These are phyloP conservation scores for Lontra canadensis DNA, from an alignment of 2,113 vertebrate species.

Conservation along the genomic window DNA sequence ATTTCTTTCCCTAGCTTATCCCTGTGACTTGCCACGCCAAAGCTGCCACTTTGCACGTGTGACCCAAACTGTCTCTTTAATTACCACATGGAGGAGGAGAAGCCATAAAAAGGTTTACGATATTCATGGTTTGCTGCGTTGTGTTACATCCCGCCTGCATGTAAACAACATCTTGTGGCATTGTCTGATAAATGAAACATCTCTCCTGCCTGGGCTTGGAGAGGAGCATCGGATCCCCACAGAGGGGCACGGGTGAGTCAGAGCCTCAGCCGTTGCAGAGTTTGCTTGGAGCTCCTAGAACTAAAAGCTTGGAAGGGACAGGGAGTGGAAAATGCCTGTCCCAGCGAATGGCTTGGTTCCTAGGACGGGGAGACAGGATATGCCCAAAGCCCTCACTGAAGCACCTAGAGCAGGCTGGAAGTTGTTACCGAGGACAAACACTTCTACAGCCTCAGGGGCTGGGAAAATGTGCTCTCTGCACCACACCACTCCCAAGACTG, in stretches of 20 bases:
- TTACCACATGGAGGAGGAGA: slow-evolving; percentile 38
- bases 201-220: slow-evolving; percentile 12
- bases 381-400: neutral
- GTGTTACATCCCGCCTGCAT: neutral
- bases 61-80: slow-evolving; percentile 63
- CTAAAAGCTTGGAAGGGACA: neutral
- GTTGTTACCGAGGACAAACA: fast-evolving
- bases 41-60: neutral
- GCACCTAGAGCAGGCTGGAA: no score
- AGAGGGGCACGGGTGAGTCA: neutral
- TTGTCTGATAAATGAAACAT: slow-evolving; percentile 72
- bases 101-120: slow-evolving; percentile 17
- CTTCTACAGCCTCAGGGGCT: neutral
- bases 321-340: neutral
- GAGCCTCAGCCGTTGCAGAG: neutral
- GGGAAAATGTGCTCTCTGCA: fast-evolving
- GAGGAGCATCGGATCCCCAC: neutral
- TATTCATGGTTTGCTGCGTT: slow-evolving; percentile 44
- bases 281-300: neutral
- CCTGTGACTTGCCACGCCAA: neutral
- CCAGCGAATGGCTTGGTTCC: neutral
- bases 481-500: neutral
- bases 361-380: fast-evolving
- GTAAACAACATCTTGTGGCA: slow-evolving; percentile 59
- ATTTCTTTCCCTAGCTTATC: neutral